Base-by-base conservation (phyloP, 2,113 vertebrate genomes). In the Lophotis ruficrista region DNA sequence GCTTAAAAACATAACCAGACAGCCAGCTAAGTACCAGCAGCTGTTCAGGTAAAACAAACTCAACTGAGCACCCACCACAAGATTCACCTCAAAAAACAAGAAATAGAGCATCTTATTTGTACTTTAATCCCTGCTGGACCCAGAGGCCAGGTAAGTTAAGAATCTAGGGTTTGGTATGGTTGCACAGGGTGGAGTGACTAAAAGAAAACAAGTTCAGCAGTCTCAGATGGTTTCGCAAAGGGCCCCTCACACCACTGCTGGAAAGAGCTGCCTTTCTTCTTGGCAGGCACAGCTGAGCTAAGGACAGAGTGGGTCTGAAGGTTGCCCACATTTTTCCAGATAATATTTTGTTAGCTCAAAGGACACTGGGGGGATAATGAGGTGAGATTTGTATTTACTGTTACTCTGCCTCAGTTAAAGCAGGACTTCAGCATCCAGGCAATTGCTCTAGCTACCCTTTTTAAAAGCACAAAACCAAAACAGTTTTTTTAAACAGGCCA, bases 71-170 rank as follows among this genome's bases (percentile, higher is more conserved):
- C 6, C 64, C 41, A 79, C 83, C 76, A 79, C 79, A 83, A 79
- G 51, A 96, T 70, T 81, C 64, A 84, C 78, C 78, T 94, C 71
- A 94, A 85, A 91, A 65, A 91, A 65, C n/a, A 93, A 73, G 38
- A 68, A 89, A 77, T 18, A 72, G 54, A 77, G 35, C 85, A 95
- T 86, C 64, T 78, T 85, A 81, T 81, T 96, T 90, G 69, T 79
- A 24, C 77, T 92, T 82, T 56, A 92, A 80, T 83, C 16, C 65
- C 57, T 58, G 30, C 12, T 78, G 72, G 53, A 62, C 30, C 0
- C 2, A 81, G 77, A 89, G n/a, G 57, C 47, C 66, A 94, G 71
- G 58, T 0, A 0, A 79, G 62, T 64, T 80, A 93, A 91, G 82
- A 58, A 84, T 69, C 62, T 78, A 17, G 56, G 87, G 45, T 69